Percentiles rank a stretch among this genome's conserved stretches.
phyloP scores from a whole-genome alignment of 2,113 vertebrate genomes.

The Phyllopteryx taeniolatus region DNA sequence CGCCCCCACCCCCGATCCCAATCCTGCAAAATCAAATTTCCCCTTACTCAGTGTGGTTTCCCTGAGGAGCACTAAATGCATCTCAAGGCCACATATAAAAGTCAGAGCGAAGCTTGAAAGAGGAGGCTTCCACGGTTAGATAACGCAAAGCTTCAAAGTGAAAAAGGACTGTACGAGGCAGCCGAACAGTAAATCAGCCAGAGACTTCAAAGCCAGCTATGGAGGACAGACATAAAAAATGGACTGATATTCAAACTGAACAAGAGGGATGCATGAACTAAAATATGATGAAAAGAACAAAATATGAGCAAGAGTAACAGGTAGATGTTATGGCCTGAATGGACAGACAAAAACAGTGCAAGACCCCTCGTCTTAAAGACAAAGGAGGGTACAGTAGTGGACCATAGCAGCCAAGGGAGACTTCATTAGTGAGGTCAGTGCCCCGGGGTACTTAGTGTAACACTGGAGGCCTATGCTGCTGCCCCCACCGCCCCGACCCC shows the following conservation, averaged over 20 bases:
- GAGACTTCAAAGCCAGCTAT: conserved; percentile 60
- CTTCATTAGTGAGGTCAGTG: conserved; percentile 74
- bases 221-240: conserved; percentile 32
- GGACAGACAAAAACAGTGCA: conserved; percentile 60
- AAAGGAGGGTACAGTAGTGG: conserved; percentile 69
- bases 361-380: conserved; percentile 63
- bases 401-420: conserved; percentile 60
- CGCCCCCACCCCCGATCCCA: conserved; percentile 45
- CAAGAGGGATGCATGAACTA: conserved; percentile 28
- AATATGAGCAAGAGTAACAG: conserved; percentile 10
- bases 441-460: conserved; percentile 68
- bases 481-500: background rate
- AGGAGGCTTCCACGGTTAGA: conserved; percentile 44
- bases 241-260: conserved; percentile 29
- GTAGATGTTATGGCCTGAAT: conserved; percentile 30
- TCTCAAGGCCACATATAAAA: conserved; percentile 47
- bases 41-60: conserved; percentile 60
- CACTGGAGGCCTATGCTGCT: conserved; percentile 71
- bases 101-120: conserved; percentile 42
- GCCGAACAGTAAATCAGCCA: conserved; percentile 58
- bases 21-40: conserved; percentile 65
- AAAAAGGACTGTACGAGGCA: conserved; percentile 49
- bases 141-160: conserved; percentile 57
- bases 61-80: conserved; percentile 49
- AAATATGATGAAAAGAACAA: conserved; percentile 41